These are phyloP conservation scores for Callipepla squamata DNA, from an alignment of 2,113 vertebrate genomes.

Conservation along the genomic window DNA sequence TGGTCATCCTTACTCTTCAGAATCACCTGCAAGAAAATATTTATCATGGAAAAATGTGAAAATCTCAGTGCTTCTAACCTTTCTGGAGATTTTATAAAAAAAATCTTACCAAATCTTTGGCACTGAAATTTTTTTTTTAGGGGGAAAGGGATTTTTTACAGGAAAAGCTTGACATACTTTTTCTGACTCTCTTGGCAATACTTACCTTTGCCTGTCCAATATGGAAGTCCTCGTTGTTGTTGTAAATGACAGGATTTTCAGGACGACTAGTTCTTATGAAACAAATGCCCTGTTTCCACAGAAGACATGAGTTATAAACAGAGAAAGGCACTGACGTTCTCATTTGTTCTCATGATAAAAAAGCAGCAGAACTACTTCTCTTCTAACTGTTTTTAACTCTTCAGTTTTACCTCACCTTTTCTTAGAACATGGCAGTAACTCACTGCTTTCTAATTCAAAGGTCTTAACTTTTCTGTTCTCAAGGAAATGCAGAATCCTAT, in stretches of 20 bases:
- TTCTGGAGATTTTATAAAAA: not conserved
- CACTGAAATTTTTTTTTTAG: not conserved
- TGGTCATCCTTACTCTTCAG: constrained; percentile 92
- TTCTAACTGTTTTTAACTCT: not conserved
- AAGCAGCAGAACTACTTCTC: not conserved
- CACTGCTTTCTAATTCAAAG: not conserved
- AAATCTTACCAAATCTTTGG: not conserved
- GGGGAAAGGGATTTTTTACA: not conserved
- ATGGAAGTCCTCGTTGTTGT: constrained; percentile 92
- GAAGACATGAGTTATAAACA: constrained; percentile 20
- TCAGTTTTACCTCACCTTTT: not conserved
- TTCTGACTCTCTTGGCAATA: not conserved
- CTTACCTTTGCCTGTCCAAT: constrained; percentile 92
- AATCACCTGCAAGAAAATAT: constrained; percentile 81
- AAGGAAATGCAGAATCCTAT: not conserved
- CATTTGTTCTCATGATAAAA: not conserved
- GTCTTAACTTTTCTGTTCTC: not conserved
- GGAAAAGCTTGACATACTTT: not conserved
- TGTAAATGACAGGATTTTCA: constrained; percentile 90
- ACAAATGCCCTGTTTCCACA: constrained; percentile 85
- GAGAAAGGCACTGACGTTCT: not conserved
- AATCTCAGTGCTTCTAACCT: not conserved
- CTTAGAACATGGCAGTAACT: not conserved
- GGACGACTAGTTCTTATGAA: constrained; percentile 95
- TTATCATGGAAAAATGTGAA: not conserved